Evolutionary conservation across 1,140 invertebrate species (phyloP).

Genomic region (Homarus americanus): DNA sequence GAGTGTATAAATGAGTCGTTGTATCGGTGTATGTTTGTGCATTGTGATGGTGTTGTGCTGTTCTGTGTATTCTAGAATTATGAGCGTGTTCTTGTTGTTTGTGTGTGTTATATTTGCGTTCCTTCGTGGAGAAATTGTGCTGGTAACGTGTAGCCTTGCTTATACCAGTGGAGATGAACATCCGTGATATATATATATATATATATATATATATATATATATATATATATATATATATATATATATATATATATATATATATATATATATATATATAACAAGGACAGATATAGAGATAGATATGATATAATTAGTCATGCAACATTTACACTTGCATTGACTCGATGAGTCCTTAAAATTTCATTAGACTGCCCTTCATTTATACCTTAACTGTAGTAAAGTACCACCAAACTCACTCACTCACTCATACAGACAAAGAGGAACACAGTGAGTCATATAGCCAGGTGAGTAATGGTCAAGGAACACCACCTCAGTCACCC

Average conservation of each 20-base stretch:
- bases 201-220: slow-evolving; percentile 12
- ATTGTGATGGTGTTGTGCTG: slow-evolving; percentile 29
- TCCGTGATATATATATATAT: background rate
- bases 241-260: slow-evolving; percentile 23
- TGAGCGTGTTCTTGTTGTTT: slow-evolving; percentile 36
- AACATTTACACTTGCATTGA: too few species aligned
- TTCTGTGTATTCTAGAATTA: slow-evolving; percentile 36
- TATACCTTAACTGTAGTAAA: too few species aligned
- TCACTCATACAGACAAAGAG: too few species aligned
- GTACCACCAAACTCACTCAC: too few species aligned
- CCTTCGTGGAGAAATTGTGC: background rate
- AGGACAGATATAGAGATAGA: too few species aligned
- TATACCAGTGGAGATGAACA: background rate
- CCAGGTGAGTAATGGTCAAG: too few species aligned
- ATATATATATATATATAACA: background rate
- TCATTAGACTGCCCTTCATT: too few species aligned
- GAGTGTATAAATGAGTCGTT: slow-evolving; percentile 48
- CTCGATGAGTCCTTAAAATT: too few species aligned
- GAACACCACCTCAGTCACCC: too few species aligned
- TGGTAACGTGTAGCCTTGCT: background rate
- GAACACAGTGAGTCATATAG: too few species aligned
- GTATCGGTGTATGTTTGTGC: slow-evolving; percentile 47
- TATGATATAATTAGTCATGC: too few species aligned
- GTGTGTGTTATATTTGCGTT: slow-evolving; percentile 7
- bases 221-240: slow-evolving; percentile 44